Evolutionary conservation across 2,113 vertebrate species (phyloP), one percentile per base, ranked within the genome.

Genomic region (Atractosteus spatula): DNA sequence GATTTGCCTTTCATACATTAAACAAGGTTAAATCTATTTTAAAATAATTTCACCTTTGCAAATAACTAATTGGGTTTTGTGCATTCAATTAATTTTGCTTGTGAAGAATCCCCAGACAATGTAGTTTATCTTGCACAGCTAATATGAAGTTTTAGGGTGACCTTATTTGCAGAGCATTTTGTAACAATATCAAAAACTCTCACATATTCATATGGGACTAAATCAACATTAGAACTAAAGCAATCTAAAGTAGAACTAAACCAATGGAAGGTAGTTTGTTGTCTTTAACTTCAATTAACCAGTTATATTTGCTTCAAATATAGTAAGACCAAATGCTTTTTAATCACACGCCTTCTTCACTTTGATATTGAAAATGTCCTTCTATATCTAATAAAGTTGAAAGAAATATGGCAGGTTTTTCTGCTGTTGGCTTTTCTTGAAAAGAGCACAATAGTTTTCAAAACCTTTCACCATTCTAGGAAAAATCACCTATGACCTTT

Each of bases 11-110:
- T 61, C 16, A 47, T 61, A 29, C 55, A 41, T 14, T 68, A 59
- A 68, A 62, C 12, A 73, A 41, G 55, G 55, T 72, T 72, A 57
- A 59, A 54, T 4, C 42, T 43, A 16, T 13, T 29, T 16, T 66
- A 47, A 42, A 62, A 12, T 74, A 17, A 68, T 61, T 62, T 71
- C 56, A 62, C 56, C 56, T 73, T 13, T 73, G 16, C 71, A 67
- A n/a, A 61, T 42, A 55, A 45, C 43, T 68, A 61, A 62, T 54
- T 61, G 16, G 55, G 59, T 68, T 73, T 54, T 44, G 44, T 47
- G 43, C 16, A 62, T 47, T 73, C 16, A 61, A 73, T 73, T 62
- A 62, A 68, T 74, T 68, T 68, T 62, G 47, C 66, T 41, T 42
- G 68, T 68, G 57, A 74, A 29, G 66, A 62, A 54, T 74, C 64